Percentiles rank a stretch among this genome's conserved stretches.
Conservation (phyloP, 2,797 vertebrate species). For the Poeciliopsis turneri region DNA sequence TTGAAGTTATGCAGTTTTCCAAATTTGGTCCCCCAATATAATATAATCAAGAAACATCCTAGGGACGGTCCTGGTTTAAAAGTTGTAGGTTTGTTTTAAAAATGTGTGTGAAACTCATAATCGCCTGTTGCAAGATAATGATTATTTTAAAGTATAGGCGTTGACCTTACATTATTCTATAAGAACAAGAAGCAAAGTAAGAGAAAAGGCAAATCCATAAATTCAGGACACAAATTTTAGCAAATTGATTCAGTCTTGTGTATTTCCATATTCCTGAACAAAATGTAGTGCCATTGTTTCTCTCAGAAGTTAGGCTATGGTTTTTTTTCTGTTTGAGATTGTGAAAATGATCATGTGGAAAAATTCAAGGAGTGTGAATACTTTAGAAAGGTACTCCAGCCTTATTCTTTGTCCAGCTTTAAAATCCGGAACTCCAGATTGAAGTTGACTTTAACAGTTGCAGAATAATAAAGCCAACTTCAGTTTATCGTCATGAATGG, state of each 20-base stretch:
- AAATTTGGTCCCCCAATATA: neutral
- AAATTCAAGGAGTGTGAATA: neutral
- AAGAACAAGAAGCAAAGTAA: neutral
- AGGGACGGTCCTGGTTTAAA: neutral
- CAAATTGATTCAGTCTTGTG: neutral
- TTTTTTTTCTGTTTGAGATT: neutral
- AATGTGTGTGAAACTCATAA: neutral
- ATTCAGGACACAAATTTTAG: neutral
- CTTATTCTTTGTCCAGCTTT: neutral
- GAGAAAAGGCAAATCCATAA: neutral
- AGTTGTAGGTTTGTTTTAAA: neutral
- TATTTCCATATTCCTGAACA: neutral
- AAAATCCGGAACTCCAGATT: neutral
- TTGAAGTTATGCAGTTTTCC: neutral
- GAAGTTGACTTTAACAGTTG: neutral
- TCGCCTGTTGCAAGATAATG: too few species aligned
- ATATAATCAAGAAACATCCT: neutral
- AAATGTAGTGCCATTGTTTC: neutral
- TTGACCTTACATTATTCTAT: neutral
- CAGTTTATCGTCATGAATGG: slow-evolving; percentile 8
- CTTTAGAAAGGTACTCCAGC: neutral
- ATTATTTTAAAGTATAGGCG: too few species aligned
- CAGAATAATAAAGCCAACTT: slow-evolving; percentile 2
- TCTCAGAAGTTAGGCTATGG: neutral
- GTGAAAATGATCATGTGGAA: neutral